These are phyloP conservation scores for Leptinotarsa tumamoca DNA, from an alignment of 2,888 invertebrate genomes.

Conservation along the genomic window DNA sequence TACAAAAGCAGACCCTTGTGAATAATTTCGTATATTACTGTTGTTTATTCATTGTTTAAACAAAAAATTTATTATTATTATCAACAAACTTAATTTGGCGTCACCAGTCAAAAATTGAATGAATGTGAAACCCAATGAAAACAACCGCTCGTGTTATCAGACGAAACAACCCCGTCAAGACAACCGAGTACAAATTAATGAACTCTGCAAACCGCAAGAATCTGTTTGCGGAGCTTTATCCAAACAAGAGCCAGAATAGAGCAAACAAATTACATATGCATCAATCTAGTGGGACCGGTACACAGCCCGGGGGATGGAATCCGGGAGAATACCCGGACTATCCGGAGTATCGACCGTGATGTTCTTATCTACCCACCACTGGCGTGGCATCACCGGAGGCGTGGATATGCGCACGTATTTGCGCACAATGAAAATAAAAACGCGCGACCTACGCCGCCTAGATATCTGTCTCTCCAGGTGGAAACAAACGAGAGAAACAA, in stretches of 20 bases:
- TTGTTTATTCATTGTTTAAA: too few relatives aligned
- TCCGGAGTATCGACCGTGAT: conserved; percentile 63
- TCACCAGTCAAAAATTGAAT: too few relatives aligned
- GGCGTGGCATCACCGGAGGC: conserved; percentile 61
- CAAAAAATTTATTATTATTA: too few relatives aligned
- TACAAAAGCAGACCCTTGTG: too few relatives aligned
- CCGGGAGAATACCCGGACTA: conserved; percentile 61
- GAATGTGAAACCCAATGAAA: background rate
- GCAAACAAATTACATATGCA: conserved; percentile 62
- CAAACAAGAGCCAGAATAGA: conserved; percentile 54
- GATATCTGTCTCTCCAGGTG: conserved; percentile 47
- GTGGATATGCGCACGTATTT: conserved; percentile 59
- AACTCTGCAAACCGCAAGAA: conserved; percentile 52
- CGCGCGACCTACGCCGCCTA: conserved; percentile 55
- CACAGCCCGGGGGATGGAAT: conserved; percentile 56
- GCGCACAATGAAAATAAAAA: conserved; percentile 58
- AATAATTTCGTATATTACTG: too few relatives aligned
- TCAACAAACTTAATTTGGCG: too few relatives aligned
- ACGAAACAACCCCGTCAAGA: conserved; percentile 42
- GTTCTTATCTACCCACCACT: conserved; percentile 62
- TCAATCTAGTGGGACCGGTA: conserved; percentile 57
- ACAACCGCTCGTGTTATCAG: conserved; percentile 35
- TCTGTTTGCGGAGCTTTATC: conserved; percentile 53
- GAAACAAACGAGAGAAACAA: conserved; percentile 53
- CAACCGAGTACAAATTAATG: conserved; percentile 51